These are phyloP conservation scores for Pluvianellus socialis DNA, from an alignment of 2,113 vertebrate genomes.

Conservation along the genomic window DNA sequence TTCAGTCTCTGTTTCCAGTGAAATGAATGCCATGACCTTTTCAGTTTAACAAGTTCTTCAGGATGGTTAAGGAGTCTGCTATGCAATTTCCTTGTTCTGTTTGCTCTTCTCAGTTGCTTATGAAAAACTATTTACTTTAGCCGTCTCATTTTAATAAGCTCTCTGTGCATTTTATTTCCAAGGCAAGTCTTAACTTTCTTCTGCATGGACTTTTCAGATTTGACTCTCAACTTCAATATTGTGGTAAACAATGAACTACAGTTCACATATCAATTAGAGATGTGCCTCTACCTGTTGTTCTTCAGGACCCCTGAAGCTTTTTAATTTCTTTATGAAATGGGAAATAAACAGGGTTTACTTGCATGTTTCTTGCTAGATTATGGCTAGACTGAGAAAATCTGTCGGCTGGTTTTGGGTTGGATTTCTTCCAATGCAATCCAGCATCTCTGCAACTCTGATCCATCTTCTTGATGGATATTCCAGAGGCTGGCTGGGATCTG, in stretches of 20 bases:
- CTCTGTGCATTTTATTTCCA: neutral
- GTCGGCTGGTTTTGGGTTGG: neutral
- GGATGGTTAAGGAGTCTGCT: neutral
- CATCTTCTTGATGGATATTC: neutral
- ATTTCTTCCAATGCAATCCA: neutral
- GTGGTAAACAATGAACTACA: neutral
- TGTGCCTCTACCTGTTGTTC: neutral
- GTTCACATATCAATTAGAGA: neutral
- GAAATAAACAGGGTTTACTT: neutral
- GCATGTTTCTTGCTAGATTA: neutral
- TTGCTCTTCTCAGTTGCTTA: neutral
- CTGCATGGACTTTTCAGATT: neutral
- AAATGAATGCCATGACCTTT: neutral
- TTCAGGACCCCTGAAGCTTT: neutral
- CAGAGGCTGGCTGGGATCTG: neutral
- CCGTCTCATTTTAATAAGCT: neutral
- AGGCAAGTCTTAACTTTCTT: neutral
- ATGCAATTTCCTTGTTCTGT: neutral
- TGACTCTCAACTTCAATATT: neutral
- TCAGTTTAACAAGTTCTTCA: neutral
- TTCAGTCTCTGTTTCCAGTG: neutral
- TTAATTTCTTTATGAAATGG: neutral
- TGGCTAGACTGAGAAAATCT: neutral
- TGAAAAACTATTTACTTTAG: neutral
- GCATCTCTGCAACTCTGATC: neutral